A percentile compares a stretch with the other conserved stretches of the same genome.
phyloP scores from a whole-genome alignment of 2,113 vertebrate species.

The Cinclus mexicanus region DNA sequence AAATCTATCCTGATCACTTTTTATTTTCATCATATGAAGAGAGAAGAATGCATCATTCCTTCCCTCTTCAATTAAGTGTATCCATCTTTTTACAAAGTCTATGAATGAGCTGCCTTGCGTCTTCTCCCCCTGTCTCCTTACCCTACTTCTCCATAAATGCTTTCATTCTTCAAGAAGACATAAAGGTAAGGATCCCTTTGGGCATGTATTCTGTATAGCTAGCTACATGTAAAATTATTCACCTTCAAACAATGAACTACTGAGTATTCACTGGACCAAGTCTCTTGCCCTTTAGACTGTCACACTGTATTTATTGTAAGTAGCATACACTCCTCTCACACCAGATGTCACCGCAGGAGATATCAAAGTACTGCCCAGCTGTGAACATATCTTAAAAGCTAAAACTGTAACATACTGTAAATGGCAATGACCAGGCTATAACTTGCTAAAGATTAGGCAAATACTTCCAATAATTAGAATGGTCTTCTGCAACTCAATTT shows the following conservation, averaged over 20 bases:
- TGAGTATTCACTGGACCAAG: background rate
- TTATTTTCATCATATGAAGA: constrained; percentile 71
- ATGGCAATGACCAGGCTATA: background rate
- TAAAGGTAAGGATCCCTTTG: background rate
- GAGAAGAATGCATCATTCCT: constrained; percentile 55
- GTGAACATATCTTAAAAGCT: background rate
- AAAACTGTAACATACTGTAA: background rate
- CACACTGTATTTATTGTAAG: background rate
- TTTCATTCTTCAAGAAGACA: background rate
- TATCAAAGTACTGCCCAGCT: background rate
- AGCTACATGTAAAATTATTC: background rate
- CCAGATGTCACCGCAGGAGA: background rate
- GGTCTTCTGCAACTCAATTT: background rate
- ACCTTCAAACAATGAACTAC: background rate
- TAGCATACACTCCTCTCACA: background rate
- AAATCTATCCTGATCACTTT: constrained; percentile 75
- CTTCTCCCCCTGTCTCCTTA: background rate
- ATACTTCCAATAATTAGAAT: background rate
- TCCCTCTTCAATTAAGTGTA: constrained; percentile 43
- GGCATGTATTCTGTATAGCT: background rate
- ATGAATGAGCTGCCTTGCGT: background rate
- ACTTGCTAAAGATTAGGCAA: background rate
- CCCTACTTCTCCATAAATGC: background rate
- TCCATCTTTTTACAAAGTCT: background rate
- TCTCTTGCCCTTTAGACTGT: background rate